Evolutionary conservation across 2,797 vertebrate species (phyloP), one percentile per base, ranked within the genome.

Genomic region (Adelosebastes latens): DNA sequence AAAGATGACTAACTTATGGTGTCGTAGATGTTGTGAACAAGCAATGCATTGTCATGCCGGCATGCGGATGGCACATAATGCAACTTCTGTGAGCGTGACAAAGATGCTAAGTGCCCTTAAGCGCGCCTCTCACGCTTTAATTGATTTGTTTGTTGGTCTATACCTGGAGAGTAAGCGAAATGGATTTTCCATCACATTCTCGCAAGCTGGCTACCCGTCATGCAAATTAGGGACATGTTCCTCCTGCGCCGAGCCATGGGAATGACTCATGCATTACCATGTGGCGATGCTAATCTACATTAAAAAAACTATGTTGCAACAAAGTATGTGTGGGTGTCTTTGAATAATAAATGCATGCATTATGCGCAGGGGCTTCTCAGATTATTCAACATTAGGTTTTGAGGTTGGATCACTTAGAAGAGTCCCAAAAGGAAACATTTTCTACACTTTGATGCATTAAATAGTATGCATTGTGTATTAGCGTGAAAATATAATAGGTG

Each of bases 151-250:
- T 77, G 66, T 65, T 6, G 72, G 34, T 75, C 77, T 74, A 34
- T 65, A 88, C 83, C 58, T 79, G 74, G 78, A 85, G 80, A 82
- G 78, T 29, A 81, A 73, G 64, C 66, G 29, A 65, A 86, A 92
- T 88, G 18, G 87, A 90, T 89, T 92, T 88, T 24, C 80, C 63
- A 73, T 89, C 87, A 82, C 71, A 69, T 81, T 80, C 67, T 31
- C 11, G 66, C 62, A 77, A 82, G 68, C 85, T 86, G 78, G 79
- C 75, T 39, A 75, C 75, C 56, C 34, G 59, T 87, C 84, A 86
- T 87, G 83, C 81, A 86, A 90, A 88, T 81, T 42, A 82, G 62
- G 61, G 75, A 82, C 52, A 80, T 22, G 53, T 39, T 82, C 59
- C 71, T 79, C 62, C 58, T 69, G 75, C 71, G 22, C n/a, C 2